Evolutionary conservation across 2,888 invertebrate genomes (phyloP), one percentile per base, ranked within the genome.

Genomic region (Pemphredon lugubris): DNA sequence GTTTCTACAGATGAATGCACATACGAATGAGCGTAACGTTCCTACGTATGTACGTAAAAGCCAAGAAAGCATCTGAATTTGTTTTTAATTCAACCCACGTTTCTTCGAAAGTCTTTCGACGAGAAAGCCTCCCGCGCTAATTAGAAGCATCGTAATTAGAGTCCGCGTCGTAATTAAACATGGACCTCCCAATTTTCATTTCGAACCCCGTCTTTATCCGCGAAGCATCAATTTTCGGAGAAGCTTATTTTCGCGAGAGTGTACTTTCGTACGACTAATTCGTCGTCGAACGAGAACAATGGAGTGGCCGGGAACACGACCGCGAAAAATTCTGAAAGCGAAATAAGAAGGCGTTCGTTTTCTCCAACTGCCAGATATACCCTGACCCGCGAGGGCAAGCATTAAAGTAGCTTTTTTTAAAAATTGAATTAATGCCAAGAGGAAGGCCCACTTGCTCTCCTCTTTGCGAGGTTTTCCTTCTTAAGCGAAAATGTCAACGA

Each of bases 81-180:
- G 14, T 20, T 44, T 51, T 26, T 1, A 59, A 44, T 60, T 65
- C 20, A 42, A 37, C 18, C 44, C 39, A 30, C 44, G 44, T 34
- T n/a, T 59, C 32, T 30, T 30, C 9, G 18, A 16, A 11, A 26
- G 1, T 5, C 11, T 9, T 30, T 30, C n/a, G 4, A 37, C 16
- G 37, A n/a, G n/a, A n/a, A n/a, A n/a, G n/a, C n/a, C n/a, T n/a
- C n/a, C 11, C 13, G 21, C 37, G 23, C 32, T 48, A 50, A 32
- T 23, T 16, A 42, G 16, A 9, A 9, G 14, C n/a, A n/a, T n/a
- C n/a, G n/a, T n/a, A n/a, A n/a, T 14, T 34, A 6, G 11, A 18
- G 14, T 18, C 5, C 7, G 23, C 23, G 26, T 20, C 20, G 40
- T 59, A 50, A 59, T 59, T 59, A 50, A 30, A 23, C 1, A 34